These are phyloP conservation scores for Thinocorus orbignyianus DNA, from an alignment of 2,113 vertebrate genomes.

Conservation along the genomic window DNA sequence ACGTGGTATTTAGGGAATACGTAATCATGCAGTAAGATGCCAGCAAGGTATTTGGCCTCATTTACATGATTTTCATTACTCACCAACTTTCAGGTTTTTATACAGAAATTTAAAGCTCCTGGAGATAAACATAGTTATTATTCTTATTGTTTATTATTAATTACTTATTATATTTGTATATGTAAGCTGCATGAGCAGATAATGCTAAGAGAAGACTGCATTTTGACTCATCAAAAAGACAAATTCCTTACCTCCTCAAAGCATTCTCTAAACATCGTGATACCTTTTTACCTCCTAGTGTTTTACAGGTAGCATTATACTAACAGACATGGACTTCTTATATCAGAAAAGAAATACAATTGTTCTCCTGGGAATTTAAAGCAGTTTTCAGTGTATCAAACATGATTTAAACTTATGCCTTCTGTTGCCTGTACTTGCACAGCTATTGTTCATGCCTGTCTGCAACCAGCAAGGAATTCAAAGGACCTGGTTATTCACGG, in stretches of 20 bases:
- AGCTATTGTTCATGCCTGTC: neutral
- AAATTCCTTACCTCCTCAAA: neutral
- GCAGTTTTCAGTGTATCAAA: neutral
- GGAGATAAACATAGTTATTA: neutral
- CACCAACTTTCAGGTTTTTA: neutral
- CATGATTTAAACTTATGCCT: neutral
- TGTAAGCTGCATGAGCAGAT: neutral
- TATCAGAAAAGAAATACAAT: neutral
- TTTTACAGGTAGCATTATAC: neutral
- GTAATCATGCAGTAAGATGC: neutral
- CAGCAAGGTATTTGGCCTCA: neutral
- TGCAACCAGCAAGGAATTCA: neutral
- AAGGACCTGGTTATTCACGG: neutral
- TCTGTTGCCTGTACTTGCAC: neutral
- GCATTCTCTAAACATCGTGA: neutral
- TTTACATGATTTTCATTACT: neutral
- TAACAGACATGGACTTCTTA: neutral
- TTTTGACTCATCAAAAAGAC: neutral
- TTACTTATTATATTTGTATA: neutral
- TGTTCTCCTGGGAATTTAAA: neutral
- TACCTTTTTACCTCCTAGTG: neutral
- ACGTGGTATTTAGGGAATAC: neutral
- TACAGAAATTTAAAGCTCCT: neutral
- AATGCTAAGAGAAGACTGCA: neutral
- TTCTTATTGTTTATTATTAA: neutral